A percentile compares a stretch with the other conserved stretches of the same genome.
phyloP scores from a whole-genome alignment of 2,797 vertebrate species.

The Enteromius thamalakanensis region DNA sequence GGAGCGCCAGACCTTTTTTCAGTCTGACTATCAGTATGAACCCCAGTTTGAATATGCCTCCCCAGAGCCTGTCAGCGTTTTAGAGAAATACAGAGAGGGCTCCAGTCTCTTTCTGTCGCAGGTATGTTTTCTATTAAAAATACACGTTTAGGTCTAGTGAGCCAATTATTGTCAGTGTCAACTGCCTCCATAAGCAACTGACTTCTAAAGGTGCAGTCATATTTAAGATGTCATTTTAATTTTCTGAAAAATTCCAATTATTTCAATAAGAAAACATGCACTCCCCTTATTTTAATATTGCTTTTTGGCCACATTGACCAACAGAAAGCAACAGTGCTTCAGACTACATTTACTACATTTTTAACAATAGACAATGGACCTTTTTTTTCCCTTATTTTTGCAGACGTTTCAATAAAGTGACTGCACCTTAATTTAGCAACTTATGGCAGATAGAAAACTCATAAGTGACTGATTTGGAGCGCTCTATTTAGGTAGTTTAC shows the following conservation, averaged over 20 bases:
- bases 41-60: slow-evolving; percentile 92
- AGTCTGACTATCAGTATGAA: slow-evolving; percentile 86
- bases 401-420: neutral
- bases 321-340: neutral
- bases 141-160: neutral
- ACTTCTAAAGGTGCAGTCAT: neutral
- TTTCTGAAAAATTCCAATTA: neutral
- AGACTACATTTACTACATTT: too few relatives aligned
- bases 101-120: slow-evolving; percentile 90
- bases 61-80: slow-evolving; percentile 81
- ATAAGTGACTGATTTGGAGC: too few relatives aligned
- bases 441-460: neutral
- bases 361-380: neutral
- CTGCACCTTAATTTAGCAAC: neutral
- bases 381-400: neutral
- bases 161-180: neutral
- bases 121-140: slow-evolving; percentile 71
- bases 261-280: neutral
- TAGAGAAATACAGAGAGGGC: slow-evolving; percentile 90
- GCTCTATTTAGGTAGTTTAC: neutral
- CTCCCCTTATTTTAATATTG: neutral
- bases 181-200: neutral
- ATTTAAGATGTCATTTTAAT: neutral
- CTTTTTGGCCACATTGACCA: neutral
- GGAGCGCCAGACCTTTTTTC: slow-evolving; percentile 88